These are phyloP conservation scores for Gasterosteus nipponicus DNA, from an alignment of 2,113 vertebrate genomes.

Conservation along the genomic window DNA sequence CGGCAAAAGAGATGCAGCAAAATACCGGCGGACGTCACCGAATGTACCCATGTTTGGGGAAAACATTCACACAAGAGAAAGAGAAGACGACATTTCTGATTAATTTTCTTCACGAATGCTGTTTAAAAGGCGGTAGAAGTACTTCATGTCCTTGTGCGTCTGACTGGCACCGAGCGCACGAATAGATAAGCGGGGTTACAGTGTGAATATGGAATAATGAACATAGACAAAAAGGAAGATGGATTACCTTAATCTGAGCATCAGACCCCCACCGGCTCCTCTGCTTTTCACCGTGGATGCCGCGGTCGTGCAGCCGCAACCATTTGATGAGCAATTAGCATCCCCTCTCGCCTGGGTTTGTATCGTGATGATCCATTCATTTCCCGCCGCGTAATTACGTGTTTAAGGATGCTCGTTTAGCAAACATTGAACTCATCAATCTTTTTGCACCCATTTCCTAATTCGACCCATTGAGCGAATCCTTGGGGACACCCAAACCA, in stretches of 20 bases:
- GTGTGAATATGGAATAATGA: constrained; percentile 77
- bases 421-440: constrained; percentile 84
- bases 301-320: constrained; percentile 68
- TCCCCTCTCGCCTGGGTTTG: constrained; percentile 74
- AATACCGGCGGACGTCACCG: background rate
- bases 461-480: constrained; percentile 75
- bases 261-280: constrained; percentile 15
- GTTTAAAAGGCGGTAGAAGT: background rate
- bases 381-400: constrained; percentile 81
- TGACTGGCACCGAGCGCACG: constrained; percentile 42
- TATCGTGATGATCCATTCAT: constrained; percentile 82
- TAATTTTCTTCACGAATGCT: background rate
- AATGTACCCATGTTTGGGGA: background rate
- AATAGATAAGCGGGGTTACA: constrained; percentile 62
- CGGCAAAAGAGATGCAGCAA: constrained; percentile 18
- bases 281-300: constrained; percentile 42
- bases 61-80: background rate
- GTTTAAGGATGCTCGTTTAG: constrained; percentile 80
- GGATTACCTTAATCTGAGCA: constrained; percentile 78
- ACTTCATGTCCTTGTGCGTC: constrained; percentile 47
- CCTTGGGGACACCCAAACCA: constrained; percentile 72
- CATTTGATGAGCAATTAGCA: constrained; percentile 83
- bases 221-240: constrained; percentile 76
- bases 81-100: background rate
- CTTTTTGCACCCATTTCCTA: constrained; percentile 76